phyloP scores from a whole-genome alignment of 2,888 invertebrate species.

The Autographa gamma region DNA sequence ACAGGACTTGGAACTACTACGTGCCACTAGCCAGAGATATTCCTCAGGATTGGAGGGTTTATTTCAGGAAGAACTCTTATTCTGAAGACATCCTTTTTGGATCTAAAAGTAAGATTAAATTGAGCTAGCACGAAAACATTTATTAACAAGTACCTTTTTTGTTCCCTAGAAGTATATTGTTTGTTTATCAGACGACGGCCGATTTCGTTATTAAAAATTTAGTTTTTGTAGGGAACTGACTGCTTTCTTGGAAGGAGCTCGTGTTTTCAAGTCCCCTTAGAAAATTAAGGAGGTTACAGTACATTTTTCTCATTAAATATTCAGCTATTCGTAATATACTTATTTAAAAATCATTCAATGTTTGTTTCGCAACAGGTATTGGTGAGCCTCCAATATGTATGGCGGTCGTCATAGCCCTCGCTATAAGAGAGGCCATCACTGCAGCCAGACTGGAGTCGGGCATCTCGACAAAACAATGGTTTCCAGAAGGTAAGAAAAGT shows the following conservation, averaged over 20 bases:
- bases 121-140: no score
- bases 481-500: constrained; percentile 84
- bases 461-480: constrained; percentile 85
- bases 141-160: no score
- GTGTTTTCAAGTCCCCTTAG: no score
- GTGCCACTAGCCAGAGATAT: constrained; percentile 93
- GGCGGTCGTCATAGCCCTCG: constrained; percentile 85
- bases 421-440: constrained; percentile 90
- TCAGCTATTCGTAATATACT: no score
- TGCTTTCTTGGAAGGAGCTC: no score
- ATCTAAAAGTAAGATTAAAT: constrained; percentile 89
- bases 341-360: no score
- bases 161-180: no score
- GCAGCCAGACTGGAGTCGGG: constrained; percentile 90
- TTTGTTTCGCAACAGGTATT: constrained; percentile 74
- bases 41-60: constrained; percentile 92
- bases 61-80: constrained; percentile 90
- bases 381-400: constrained; percentile 87
- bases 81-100: constrained; percentile 90
- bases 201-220: no score
- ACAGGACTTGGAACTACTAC: constrained; percentile 94
- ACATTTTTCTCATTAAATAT: no score
- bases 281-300: no score
- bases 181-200: no score
- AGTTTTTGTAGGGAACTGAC: no score